phyloP scores from a whole-genome alignment of 2,888 invertebrate species.

The Euproctis similis region DNA sequence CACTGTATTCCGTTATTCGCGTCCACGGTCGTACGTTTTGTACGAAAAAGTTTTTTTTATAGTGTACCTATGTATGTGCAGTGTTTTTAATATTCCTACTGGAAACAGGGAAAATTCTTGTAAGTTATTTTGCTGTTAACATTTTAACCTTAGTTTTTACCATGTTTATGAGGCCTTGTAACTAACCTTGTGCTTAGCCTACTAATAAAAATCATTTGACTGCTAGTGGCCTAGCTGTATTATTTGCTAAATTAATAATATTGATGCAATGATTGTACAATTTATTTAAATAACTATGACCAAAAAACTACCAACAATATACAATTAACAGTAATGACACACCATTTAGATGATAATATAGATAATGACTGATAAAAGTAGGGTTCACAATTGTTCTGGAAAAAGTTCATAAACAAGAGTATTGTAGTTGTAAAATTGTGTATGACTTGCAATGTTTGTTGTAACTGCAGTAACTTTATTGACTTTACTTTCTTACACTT shows the following conservation, averaged over 20 bases:
- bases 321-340: neutral
- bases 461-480: too few relatives aligned
- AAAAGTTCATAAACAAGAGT: too few relatives aligned
- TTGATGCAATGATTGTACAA: neutral
- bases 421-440: too few relatives aligned
- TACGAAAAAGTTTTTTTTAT: conserved; percentile 22
- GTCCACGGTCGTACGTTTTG: conserved; percentile 21
- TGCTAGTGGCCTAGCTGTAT: conserved; percentile 1
- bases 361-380: too few relatives aligned
- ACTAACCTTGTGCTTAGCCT: conserved; percentile 15
- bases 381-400: too few relatives aligned
- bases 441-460: too few relatives aligned
- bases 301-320: neutral
- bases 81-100: conserved; percentile 13
- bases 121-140: conserved; percentile 6
- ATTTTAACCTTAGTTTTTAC: conserved; percentile 26
- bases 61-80: conserved; percentile 9
- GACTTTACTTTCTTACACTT: too few relatives aligned
- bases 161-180: conserved; percentile 12
- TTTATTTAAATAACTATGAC: neutral
- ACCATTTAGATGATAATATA: conserved; percentile 1
- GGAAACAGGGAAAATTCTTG: conserved; percentile 23
- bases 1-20: conserved; percentile 31
- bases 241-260: neutral
- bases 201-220: conserved; percentile 7